Base-by-base conservation (phyloP, 2,113 vertebrate genomes). In the Amblyopsis rosae region DNA sequence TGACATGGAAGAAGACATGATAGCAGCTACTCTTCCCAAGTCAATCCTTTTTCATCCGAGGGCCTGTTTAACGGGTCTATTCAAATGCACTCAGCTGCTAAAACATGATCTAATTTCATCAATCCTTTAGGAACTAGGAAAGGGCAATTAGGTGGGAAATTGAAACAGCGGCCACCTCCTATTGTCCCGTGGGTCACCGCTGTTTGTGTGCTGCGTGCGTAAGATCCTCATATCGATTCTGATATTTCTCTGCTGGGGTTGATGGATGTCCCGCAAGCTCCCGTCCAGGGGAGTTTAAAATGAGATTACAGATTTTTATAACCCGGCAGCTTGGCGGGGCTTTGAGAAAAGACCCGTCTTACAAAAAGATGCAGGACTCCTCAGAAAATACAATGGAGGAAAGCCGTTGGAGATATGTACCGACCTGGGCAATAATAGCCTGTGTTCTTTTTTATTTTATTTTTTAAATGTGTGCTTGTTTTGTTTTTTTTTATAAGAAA, bases 291-390 rank as follows among this genome's bases (percentile, higher is more conserved):
- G 67, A 88, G 80, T 83, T 89, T 86, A 90, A 88, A 90, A 89
- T 82, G 75, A 89, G 80, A 89, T 88, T 87, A 91, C 79, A 77
- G 84, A 92, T 90, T 88, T 90, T 83, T 88, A 86, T 87, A 86
- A 85, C 85, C 80, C 84, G 82, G 86, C 81, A 1, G 7, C 46
- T 62, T 9, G 35, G 77, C 85, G 81, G 85, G 81, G 75, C 63
- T 61, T 75, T 62, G 35, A 11, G 51, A 72, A 74, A 76, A 80
- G 68, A 70, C 70, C 46, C n/a, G 77, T 75, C 82, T 70, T 70
- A 72, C 80, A 69, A 79, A 69, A 70, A 75, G 69, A 84, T 79
- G 79, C 84, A 78, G 19, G 69, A 70, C 71, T 80, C 72, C 51
- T 61, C 61, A 65, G 82, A 65, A 57, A 55, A 60, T 55, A 51